phyloP scores from a whole-genome alignment of 2,797 vertebrate species.

The Pseudochaenichthys georgianus region DNA sequence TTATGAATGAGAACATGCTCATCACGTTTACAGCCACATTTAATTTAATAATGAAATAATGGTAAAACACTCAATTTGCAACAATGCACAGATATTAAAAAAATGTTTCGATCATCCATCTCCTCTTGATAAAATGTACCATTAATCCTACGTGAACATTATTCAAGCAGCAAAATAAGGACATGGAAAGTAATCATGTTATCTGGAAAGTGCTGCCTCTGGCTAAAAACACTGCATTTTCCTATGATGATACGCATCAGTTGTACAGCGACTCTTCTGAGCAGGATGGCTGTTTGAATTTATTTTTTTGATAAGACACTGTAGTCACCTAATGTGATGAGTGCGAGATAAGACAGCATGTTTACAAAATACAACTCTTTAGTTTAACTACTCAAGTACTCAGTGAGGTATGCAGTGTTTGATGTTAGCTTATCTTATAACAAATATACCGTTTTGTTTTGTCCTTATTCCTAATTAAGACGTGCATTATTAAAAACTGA shows the following conservation, averaged over 20 bases:
- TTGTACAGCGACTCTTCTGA: constrained; percentile 39
- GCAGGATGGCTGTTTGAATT: constrained; percentile 45
- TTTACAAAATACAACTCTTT: constrained; percentile 33
- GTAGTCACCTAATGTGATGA: constrained; percentile 60
- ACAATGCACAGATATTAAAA: not conserved
- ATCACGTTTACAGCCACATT: not conserved
- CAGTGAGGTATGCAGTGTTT: not conserved
- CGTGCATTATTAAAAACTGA: constrained; percentile 19
- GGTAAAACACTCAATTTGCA: not conserved
- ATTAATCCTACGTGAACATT: constrained; percentile 23
- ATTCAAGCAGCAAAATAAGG: constrained; percentile 44
- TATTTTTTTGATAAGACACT: constrained; percentile 62
- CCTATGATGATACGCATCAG: constrained; percentile 69
- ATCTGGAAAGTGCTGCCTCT: constrained; percentile 53
- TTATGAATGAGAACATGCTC: not conserved
- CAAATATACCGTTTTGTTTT: not conserved
- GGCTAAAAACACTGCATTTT: constrained; percentile 54
- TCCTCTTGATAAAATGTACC: not conserved
- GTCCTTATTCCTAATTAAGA: constrained; percentile 4
- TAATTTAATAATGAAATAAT: not conserved
- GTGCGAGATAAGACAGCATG: constrained; percentile 58
- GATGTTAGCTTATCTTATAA: not conserved
- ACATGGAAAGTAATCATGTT: constrained; percentile 50
- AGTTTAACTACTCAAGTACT: constrained; percentile 4
- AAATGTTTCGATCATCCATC: not conserved